Evolutionary conservation across 2,888 invertebrate species (phyloP).

Genomic region (Selenia dentaria): DNA sequence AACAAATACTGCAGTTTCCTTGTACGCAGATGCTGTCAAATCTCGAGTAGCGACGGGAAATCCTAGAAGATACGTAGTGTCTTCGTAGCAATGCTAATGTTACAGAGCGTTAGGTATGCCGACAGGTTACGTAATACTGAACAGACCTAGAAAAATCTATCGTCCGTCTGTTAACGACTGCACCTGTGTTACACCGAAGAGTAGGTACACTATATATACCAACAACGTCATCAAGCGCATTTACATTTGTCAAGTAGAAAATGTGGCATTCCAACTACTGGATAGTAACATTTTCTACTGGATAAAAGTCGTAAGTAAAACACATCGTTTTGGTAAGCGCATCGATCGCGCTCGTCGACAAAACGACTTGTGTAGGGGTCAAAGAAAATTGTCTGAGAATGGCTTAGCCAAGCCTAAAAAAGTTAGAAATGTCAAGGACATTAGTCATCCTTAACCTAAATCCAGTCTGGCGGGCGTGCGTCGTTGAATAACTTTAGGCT

Average conservation of each 20-base stretch:
- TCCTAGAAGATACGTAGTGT: slow-evolving; percentile 3
- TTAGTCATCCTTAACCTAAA: slow-evolving; percentile 9
- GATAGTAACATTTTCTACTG: no score
- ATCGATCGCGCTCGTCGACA: not conserved
- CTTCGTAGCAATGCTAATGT: slow-evolving; percentile 3
- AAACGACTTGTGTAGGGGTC: not conserved
- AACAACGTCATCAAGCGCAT: not conserved
- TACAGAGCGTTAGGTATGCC: slow-evolving; percentile 6
- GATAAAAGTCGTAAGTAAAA: no score
- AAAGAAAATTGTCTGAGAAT: slow-evolving; percentile 4
- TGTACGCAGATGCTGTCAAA: not conserved
- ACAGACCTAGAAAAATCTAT: slow-evolving; percentile 16
- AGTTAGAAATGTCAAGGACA: slow-evolving; percentile 10
- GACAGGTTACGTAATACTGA: slow-evolving; percentile 11
- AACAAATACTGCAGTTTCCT: not conserved
- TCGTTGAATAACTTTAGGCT: not conserved
- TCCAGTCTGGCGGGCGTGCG: slow-evolving; percentile 3
- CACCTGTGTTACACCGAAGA: slow-evolving; percentile 6
- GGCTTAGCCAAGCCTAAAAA: slow-evolving; percentile 6
- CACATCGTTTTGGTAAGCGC: no score
- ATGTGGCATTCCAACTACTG: no score
- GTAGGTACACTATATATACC: no score
- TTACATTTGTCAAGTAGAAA: not conserved
- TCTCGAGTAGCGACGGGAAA: slow-evolving; percentile 6
- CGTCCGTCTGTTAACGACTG: slow-evolving; percentile 4